A percentile compares a stretch with the other conserved stretches of the same genome.
These are phyloP conservation scores for Archaeoteleia sp. DNA, from an alignment of 2,888 invertebrate genomes.

Conservation along the genomic window DNA sequence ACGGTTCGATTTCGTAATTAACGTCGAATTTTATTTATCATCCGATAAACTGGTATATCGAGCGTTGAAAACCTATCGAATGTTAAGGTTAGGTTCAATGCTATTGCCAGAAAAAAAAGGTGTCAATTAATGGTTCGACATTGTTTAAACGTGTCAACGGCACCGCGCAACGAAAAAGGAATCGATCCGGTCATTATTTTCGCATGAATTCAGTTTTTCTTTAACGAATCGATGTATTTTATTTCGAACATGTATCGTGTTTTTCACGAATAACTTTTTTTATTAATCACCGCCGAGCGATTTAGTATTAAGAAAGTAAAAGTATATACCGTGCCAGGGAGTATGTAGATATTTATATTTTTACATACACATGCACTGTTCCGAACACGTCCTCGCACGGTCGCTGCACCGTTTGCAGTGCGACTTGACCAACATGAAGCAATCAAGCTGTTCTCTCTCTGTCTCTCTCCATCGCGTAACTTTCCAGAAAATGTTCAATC, in stretches of 20 bases:
- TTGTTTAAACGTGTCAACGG: too few species aligned
- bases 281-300: too few species aligned
- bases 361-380: conserved; percentile 60
- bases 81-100: too few species aligned
- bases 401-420: conserved; percentile 70
- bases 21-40: too few species aligned
- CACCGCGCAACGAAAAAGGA: too few species aligned
- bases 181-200: too few species aligned
- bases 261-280: conserved; percentile 36
- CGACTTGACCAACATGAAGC: conserved; percentile 67
- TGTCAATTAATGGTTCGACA: too few species aligned
- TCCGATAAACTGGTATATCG: too few species aligned
- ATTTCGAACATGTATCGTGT: neutral
- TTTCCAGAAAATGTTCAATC: conserved; percentile 63
- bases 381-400: conserved; percentile 73
- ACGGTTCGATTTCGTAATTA: too few species aligned
- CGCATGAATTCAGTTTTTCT: too few species aligned
- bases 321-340: conserved; percentile 57
- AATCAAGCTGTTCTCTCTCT: conserved; percentile 67
- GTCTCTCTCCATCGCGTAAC: conserved; percentile 57
- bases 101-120: too few species aligned
- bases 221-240: conserved; percentile 29
- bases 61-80: too few species aligned
- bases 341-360: conserved; percentile 46
- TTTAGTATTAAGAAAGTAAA: conserved; percentile 66